Evolutionary conservation across 1,140 invertebrate genomes (phyloP).

Genomic region (Delia radicum): DNA sequence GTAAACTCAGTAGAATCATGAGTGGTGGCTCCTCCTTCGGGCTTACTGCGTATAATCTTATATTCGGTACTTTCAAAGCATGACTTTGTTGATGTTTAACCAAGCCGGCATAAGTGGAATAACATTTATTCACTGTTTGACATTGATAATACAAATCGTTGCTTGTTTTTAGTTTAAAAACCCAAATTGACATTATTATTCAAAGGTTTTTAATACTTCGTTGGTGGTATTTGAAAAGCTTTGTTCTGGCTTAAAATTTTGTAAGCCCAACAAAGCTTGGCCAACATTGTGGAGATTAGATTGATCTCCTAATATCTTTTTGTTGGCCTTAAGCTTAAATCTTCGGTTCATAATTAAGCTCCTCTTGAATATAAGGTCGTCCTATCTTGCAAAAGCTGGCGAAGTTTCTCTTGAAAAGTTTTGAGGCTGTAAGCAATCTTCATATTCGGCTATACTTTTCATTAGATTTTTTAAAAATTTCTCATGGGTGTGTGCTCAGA

Average conservation of each 20-base stretch:
- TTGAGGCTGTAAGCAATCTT: constrained; percentile 43
- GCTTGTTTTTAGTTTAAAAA: constrained; percentile 46
- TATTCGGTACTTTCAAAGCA: constrained; percentile 63
- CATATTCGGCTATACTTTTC: constrained; percentile 51
- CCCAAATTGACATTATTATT: not conserved
- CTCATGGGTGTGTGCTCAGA: constrained; percentile 26
- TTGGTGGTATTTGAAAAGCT: not conserved
- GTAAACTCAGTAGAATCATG: constrained; percentile 49
- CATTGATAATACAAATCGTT: constrained; percentile 54
- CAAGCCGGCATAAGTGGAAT: constrained; percentile 92
- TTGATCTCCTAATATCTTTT: constrained; percentile 43
- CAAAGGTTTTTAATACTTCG: constrained; percentile 2
- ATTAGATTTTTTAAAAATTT: constrained; percentile 50
- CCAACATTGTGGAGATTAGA: constrained; percentile 50
- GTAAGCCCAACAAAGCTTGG: constrained; percentile 46
- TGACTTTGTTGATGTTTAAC: constrained; percentile 96
- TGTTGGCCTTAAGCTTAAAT: constrained; percentile 45
- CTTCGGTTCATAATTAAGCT: constrained; percentile 36
- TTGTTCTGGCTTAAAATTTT: constrained; percentile 33
- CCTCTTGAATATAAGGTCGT: not conserved
- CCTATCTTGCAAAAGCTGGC: not conserved
- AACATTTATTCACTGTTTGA: constrained; percentile 83
- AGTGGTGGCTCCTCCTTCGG: constrained; percentile 31
- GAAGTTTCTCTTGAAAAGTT: constrained; percentile 13
- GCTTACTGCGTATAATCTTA: constrained; percentile 51